Evolutionary conservation across 2,888 invertebrate species (phyloP), one percentile per base, ranked within the genome.

Genomic region (Napeogenes inachia): DNA sequence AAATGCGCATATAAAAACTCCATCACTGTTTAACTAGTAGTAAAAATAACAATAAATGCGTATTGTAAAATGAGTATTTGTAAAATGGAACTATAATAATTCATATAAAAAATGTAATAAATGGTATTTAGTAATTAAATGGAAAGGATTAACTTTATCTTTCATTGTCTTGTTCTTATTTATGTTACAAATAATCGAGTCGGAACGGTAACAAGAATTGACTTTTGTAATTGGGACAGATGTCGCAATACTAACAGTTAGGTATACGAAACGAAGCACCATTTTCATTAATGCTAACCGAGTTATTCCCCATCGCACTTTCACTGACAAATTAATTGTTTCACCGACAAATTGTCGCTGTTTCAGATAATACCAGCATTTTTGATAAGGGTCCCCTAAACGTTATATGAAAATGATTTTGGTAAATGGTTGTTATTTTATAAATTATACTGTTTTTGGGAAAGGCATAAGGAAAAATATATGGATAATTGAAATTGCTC

Each of bases 301-400:
- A 79, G 77, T 82, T 81, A 82, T 79, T 79, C 76, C 73, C 79
- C 79, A 81, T 81, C 78, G 77, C 76, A 77, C 76, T 68, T 73
- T 72, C 69, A 68, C 64, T 66, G 66, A 70, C 71, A 73, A 72
- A 74, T 73, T 73, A 73, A 73, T 74, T 79, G 78, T 81, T 80
- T 76, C 75, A 69, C 70, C 77, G 84, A 81, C 84, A 82, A 84
- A 85, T 85, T 85, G 82, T 84, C 82, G 81, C 80, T 81, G 78
- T 78, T 78, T 75, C 73, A 75, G 75, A 62, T 67, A 82, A 82
- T 83, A 64, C 62, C 53, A 79, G 79, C 79, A 81, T 81, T 82
- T 82, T 81, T 85, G 87, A 87, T 82, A 84, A 86, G 86, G 87
- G 87, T 85, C 73, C 73, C 71, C 73, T 74, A 73, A 75, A 74